Percentiles rank a stretch among this genome's conserved stretches.
phyloP scores from a whole-genome alignment of 2,888 invertebrate species.

The Calliphora vomitoria region DNA sequence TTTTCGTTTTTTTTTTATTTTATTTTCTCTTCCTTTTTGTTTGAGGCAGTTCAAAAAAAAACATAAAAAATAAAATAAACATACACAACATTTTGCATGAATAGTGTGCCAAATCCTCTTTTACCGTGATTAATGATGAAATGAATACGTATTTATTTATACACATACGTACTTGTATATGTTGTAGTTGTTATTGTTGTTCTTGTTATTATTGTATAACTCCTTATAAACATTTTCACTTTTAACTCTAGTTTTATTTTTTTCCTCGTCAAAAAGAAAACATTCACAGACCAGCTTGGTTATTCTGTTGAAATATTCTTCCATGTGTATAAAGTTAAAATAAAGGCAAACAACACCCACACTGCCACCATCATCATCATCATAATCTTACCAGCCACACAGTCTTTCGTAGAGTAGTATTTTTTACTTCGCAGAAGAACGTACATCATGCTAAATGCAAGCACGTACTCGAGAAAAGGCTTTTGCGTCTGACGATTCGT shows the following conservation, averaged over 20 bases:
- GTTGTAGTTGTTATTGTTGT: not conserved
- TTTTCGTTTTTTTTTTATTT: not conserved
- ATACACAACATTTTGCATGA: conserved; percentile 56
- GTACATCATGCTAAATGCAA: conserved; percentile 29
- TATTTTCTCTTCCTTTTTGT: not conserved
- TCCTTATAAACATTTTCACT: conserved; percentile 70
- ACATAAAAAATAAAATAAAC: conserved; percentile 24
- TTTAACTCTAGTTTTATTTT: conserved; percentile 56
- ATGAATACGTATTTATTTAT: conserved; percentile 62
- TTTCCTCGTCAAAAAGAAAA: not conserved
- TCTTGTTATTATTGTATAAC: conserved; percentile 52
- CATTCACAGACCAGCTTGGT: conserved; percentile 30
- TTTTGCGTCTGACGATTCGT: conserved; percentile 48
- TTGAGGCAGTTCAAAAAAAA: not conserved
- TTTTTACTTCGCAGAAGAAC: not conserved
- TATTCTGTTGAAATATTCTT: conserved; percentile 54
- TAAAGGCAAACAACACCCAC: conserved; percentile 70
- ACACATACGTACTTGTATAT: not conserved
- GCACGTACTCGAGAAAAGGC: conserved; percentile 62
- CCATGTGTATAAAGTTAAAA: conserved; percentile 46
- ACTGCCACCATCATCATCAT: conserved; percentile 29
- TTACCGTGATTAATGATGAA: conserved; percentile 72
- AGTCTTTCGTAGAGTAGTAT: conserved; percentile 4
- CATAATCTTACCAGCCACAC: conserved; percentile 24
- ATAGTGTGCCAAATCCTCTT: conserved; percentile 72